Evolutionary conservation across 2,797 vertebrate species (phyloP), one percentile per base, ranked within the genome.

Genomic region (Pseudocheirus occidentalis): DNA sequence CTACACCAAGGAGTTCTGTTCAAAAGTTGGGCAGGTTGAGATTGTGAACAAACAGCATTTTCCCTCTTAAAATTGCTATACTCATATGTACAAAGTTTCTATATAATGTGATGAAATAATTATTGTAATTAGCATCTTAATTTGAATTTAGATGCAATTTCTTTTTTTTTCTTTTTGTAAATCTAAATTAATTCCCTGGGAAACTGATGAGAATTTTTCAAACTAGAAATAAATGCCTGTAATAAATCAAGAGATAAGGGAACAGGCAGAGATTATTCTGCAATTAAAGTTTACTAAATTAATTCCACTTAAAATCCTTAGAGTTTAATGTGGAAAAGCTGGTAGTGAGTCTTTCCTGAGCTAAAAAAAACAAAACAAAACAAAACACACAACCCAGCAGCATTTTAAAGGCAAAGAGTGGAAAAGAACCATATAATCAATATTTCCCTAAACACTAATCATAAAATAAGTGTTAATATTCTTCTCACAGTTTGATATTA

Each of bases 171-270:
- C 66, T 98, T 98, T 98, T 98, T 96, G 96, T 97, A 98, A 98
- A 98, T 96, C 97, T 97, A 98, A 98, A 98, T 98, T 98, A 98
- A 99, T 98, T 98, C 98, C 98, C 97, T 97, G 98, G 98, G 98
- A 98, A 98, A 98, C 96, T 98, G 98, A 98, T 98, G 98, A 98
- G 98, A 97, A 98, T 96, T 98, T 98, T 98, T 98, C 98, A 98
- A 98, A 98, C 98, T 98, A 94, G 98, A 98, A 98, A 98, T 97
- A 98, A 98, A 98, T 98, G 97, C 94, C 96, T 98, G 91, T 96
- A 98, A 98, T 98, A 98, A 98, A 98, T 98, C 98, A 98, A 97
- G 98, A 98, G 98, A 98, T 98, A 98, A 98, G 98, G 98, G 98
- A 98, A 97, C 95, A 98, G 96, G 96, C 96, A 98, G 98, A 98